A percentile compares a stretch with the other conserved stretches of the same genome.
Conservation (phyloP, 1,140 invertebrate species). For the Andricus grossulariae region DNA sequence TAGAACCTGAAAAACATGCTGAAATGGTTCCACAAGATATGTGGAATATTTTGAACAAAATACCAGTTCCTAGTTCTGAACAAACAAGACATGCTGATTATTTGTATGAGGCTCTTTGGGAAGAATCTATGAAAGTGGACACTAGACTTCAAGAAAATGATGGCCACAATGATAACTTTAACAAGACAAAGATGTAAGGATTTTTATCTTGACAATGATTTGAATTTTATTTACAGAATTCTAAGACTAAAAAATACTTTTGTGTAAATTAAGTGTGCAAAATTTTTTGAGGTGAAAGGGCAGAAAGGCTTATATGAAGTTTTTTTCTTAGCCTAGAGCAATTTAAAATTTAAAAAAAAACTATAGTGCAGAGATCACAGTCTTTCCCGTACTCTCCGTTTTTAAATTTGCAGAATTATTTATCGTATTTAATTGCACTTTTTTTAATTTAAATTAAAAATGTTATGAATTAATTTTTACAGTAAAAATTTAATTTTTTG, state of each 20-base stretch:
- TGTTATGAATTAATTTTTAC: too few species aligned
- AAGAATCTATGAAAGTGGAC: not conserved
- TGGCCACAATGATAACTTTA: not conserved
- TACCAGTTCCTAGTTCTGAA: constrained; percentile 2
- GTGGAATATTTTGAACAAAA: constrained; percentile 28
- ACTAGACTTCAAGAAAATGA: not conserved
- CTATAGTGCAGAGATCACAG: too few species aligned
- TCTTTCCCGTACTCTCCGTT: too few species aligned
- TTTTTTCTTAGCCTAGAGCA: too few species aligned
- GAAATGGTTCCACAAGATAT: not conserved
- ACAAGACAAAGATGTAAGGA: constrained; percentile 4
- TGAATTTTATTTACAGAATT: not conserved
- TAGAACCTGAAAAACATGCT: not conserved
- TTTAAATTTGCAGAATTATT: too few species aligned
- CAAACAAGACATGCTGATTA: not conserved
- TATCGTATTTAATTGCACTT: too few species aligned
- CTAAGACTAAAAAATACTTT: not conserved
- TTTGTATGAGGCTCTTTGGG: constrained; percentile 5
- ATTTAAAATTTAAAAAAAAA: too few species aligned
- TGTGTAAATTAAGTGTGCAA: not conserved
- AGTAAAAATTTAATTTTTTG: too few species aligned
- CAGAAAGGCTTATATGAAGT: too few species aligned
- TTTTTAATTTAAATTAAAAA: too few species aligned
- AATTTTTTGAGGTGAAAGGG: too few species aligned
- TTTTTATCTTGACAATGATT: not conserved